Evolutionary conservation across 2,888 invertebrate genomes (phyloP).

Genomic region (Eupithecia subumbrata): DNA sequence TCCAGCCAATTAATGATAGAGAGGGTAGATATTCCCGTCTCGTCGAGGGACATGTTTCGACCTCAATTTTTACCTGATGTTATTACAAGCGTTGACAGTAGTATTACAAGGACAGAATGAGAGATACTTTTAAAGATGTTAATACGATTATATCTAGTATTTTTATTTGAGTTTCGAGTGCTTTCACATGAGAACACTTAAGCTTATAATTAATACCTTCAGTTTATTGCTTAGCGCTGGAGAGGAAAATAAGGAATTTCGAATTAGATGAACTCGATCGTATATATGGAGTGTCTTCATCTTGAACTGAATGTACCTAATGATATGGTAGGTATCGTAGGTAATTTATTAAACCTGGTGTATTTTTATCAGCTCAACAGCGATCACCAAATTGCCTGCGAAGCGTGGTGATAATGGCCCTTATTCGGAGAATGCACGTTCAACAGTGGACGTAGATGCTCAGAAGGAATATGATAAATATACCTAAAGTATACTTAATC

Average conservation of each 20-base stretch:
- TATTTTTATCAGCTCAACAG: too few species aligned
- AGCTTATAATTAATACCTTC: slow-evolving; percentile 21
- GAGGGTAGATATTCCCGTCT: slow-evolving; percentile 67
- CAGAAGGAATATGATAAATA: too few species aligned
- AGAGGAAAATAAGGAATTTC: neutral
- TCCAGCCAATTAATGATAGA: slow-evolving; percentile 75
- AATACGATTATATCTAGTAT: slow-evolving; percentile 45
- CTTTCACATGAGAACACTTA: slow-evolving; percentile 33
- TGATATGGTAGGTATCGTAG: neutral
- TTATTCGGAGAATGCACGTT: too few species aligned
- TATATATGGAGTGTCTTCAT: neutral
- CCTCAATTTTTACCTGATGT: slow-evolving; percentile 80
- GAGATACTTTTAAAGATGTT: slow-evolving; percentile 64
- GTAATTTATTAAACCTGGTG: neutral
- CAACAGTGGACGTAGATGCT: too few species aligned
- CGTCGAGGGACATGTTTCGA: slow-evolving; percentile 67
- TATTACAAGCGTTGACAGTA: slow-evolving; percentile 75
- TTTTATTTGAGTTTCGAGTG: slow-evolving; percentile 38
- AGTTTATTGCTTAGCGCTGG: neutral
- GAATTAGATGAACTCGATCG: neutral
- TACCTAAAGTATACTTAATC: too few species aligned
- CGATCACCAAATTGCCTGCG: too few species aligned
- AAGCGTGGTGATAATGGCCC: too few species aligned
- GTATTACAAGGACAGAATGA: slow-evolving; percentile 70
- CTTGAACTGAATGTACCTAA: neutral